These are phyloP conservation scores for Brachypodius melanocephalos DNA, from an alignment of 2,113 vertebrate genomes.

Conservation along the genomic window DNA sequence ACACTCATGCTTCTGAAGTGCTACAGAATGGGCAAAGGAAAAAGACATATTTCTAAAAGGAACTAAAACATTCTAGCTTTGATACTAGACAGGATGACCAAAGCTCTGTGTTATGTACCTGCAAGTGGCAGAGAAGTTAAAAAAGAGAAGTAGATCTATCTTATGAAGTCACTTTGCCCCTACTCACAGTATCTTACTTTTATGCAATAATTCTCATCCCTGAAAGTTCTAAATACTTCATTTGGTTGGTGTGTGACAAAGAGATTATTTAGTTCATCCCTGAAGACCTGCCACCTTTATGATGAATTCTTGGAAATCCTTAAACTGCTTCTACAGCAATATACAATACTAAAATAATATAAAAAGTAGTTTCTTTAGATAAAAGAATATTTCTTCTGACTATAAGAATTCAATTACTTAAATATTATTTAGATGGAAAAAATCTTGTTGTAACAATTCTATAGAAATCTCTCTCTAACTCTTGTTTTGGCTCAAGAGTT, in stretches of 20 bases:
- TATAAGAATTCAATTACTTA: neutral
- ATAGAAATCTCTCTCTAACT: neutral
- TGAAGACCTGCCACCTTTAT: neutral
- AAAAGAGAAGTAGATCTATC: neutral
- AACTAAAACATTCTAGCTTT: neutral
- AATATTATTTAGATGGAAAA: neutral
- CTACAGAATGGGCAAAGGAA: neutral
- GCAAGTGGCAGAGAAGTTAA: neutral
- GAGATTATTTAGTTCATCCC: neutral
- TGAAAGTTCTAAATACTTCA: neutral
- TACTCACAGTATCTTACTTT: neutral
- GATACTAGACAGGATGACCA: neutral
- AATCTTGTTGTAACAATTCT: neutral
- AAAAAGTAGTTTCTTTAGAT: neutral
- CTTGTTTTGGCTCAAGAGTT: neutral
- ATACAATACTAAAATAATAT: neutral
- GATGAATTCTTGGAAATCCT: neutral
- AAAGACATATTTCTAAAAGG: neutral
- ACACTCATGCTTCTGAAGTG: neutral
- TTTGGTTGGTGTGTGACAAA: neutral
- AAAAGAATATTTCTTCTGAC: neutral
- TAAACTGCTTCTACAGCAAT: fast-evolving
- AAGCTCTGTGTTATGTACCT: neutral
- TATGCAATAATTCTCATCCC: neutral
- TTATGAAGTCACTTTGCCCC: neutral